Base-by-base conservation (phyloP, 2,797 vertebrate genomes). In the Hydrolagus colliei region DNA sequence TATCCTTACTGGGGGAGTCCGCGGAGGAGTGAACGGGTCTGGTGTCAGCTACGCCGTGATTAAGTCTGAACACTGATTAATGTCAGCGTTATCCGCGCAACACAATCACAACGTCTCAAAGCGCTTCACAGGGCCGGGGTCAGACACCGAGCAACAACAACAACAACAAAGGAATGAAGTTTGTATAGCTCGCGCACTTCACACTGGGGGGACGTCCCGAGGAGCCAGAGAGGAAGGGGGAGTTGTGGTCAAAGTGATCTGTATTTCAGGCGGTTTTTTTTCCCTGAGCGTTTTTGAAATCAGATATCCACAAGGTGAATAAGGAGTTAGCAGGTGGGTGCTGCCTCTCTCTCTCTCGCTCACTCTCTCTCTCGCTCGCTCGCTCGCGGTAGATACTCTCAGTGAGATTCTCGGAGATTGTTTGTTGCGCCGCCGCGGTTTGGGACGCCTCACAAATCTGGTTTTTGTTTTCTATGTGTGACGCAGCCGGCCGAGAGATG, bases 251-350 rank as follows among this genome's bases (percentile, higher is more conserved):
- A 27, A 27, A 27, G 27, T 27, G 27, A 27, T 27, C 27, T 27
- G 27, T 27, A 27, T 52, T 52, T 52, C 6, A 52, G 6, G 41
- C 41, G 27, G 27, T 6, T 52, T 52, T 52, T 72, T 61, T 59
- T 91, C 94, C 90, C 91, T 94, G 91, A 89, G 92, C n/a, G 10
- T 14, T 22, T 14, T 2, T 71, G 86, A 12, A 88, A 52, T 63
- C 84, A 99, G 98, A 97, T 90, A 98, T 99, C 92, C 92, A 99
- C 91, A 95, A 93, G 88, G 91, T 97, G 87, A 92, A 90, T 86
- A 99, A 98, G 89, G 96, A 97, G 11, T 65, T 96, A 7, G 97
- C 96, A 94, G 96, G 98, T 98, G 94, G 61, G 0, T 86, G 14
- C 87, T 1, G 0, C 12, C n/a, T 0, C 27, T 18, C 77, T 82